These are phyloP conservation scores for Cephus sareptanus DNA, from an alignment of 2,888 invertebrate genomes.

Conservation along the genomic window DNA sequence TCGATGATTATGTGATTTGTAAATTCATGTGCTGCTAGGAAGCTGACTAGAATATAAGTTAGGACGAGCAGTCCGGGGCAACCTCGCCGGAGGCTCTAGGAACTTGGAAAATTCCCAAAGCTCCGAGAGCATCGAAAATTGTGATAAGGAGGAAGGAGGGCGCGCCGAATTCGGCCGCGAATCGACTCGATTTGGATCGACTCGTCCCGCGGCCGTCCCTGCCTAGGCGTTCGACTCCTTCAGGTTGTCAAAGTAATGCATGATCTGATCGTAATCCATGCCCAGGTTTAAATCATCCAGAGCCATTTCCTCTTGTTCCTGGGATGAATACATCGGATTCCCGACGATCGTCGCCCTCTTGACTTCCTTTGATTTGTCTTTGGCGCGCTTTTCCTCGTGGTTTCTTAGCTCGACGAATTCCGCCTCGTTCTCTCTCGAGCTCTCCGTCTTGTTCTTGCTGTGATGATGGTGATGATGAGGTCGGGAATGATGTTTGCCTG, in stretches of 20 bases:
- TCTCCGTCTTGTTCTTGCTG: slow-evolving; percentile 42
- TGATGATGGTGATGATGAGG: slow-evolving; percentile 32
- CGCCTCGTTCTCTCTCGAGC: slow-evolving; percentile 38
- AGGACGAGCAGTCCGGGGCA: slow-evolving; percentile 10
- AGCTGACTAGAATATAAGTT: slow-evolving; percentile 63
- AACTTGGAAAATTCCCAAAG: neutral
- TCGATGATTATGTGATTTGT: neutral
- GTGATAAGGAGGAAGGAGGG: neutral
- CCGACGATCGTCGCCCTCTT: slow-evolving; percentile 88
- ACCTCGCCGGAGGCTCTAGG: neutral
- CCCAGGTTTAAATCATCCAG: slow-evolving; percentile 84
- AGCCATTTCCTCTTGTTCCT: slow-evolving; percentile 72
- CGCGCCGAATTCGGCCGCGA: slow-evolving; percentile 1
- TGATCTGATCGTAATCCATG: slow-evolving; percentile 97
- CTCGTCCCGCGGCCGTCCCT: slow-evolving; percentile 39
- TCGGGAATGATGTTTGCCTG: slow-evolving; percentile 30
- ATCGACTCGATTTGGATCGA: neutral
- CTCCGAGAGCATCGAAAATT: neutral
- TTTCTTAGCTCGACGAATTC: slow-evolving; percentile 57
- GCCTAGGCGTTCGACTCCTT: slow-evolving; percentile 95
- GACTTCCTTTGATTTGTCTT: slow-evolving; percentile 70
- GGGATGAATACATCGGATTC: slow-evolving; percentile 85
- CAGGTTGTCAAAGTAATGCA: slow-evolving; percentile 98
- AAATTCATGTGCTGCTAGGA: slow-evolving; percentile 61
- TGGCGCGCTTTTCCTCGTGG: slow-evolving; percentile 49